Evolutionary conservation across 2,888 invertebrate species (phyloP), one percentile per base, ranked within the genome.

Genomic region (Andrena marginata): DNA sequence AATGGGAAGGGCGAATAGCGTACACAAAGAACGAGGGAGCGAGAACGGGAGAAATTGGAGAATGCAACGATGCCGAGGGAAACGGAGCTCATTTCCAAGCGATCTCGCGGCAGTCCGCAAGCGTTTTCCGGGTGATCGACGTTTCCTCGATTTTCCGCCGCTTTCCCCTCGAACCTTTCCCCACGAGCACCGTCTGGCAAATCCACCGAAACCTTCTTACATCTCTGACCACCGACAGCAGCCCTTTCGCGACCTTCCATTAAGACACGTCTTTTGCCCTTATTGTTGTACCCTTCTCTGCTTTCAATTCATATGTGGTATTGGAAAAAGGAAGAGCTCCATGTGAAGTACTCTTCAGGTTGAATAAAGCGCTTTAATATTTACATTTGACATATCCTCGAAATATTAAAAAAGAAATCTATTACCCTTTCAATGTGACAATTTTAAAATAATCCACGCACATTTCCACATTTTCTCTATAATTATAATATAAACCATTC

Each of bases 111-210:
- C 82, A 80, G 83, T 87, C 83, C 77, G 72, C 80, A 73, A 84
- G 68, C 79, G 78, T 87, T 85, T 87, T 85, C 80, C 80, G 73
- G 79, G 62, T 87, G 84, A 85, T 82, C 77, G 79, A 75, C 82
- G 74, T 87, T 74, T 83, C 71, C 65, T 80, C 76, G 75, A 64
- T 83, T 78, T 60, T 78, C 77, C 65, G 63, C 23, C 31, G 16
- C 20, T 71, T 60, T 56, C 56, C 49, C 69, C 42, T n/a, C 35
- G 20, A 23, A 64, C 33, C 60, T 56, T 67, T 59, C 35, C 23
- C 51, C 35, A 29, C 13, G 20, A 8, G 26, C 29, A 13, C 2
- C 65, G 48, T 16, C 68, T 56, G 8, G 35, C 54, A 56, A 29
- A 23, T 64, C 23, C 20, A 33, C 71, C 56, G 56, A 75, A 67